Evolutionary conservation across 2,888 invertebrate species (phyloP).

Genomic region (Herminia tarsipennalis): DNA sequence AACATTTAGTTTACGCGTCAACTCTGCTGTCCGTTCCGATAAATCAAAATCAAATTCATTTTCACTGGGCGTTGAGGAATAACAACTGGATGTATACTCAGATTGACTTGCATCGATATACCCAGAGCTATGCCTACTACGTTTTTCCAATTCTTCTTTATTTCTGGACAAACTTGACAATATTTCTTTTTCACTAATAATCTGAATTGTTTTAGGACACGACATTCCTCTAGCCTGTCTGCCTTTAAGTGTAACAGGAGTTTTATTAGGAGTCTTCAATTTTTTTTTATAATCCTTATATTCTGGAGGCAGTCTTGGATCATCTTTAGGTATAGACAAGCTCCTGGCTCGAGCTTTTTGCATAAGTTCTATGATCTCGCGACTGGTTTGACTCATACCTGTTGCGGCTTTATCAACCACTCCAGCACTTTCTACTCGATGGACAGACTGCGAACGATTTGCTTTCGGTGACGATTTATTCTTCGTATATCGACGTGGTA

Average conservation of each 20-base stretch:
- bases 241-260: slow-evolving; percentile 60
- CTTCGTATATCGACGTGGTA: slow-evolving; percentile 74
- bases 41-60: slow-evolving; percentile 82
- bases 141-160: slow-evolving; percentile 63
- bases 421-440: slow-evolving; percentile 65
- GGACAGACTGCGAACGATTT: slow-evolving; percentile 86
- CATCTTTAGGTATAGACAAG: slow-evolving; percentile 82
- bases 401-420: slow-evolving; percentile 69
- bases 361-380: slow-evolving; percentile 80
- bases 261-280: slow-evolving; percentile 84
- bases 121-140: slow-evolving; percentile 74
- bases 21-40: slow-evolving; percentile 75
- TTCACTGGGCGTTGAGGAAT: slow-evolving; percentile 81
- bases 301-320: slow-evolving; percentile 67
- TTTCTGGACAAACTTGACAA: slow-evolving; percentile 79
- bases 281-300: slow-evolving; percentile 72
- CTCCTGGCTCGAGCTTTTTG: slow-evolving; percentile 80
- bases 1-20: slow-evolving; percentile 74
- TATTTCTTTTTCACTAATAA: slow-evolving; percentile 81
- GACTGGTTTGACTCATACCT: slow-evolving; percentile 78
- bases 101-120: slow-evolving; percentile 83
- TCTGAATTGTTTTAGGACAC: slow-evolving; percentile 83
- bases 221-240: slow-evolving; percentile 74
- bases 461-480: slow-evolving; percentile 72
- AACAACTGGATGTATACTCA: slow-evolving; percentile 82